These are phyloP conservation scores for Drosophila anceps DNA, from an alignment of 2,888 invertebrate species.

Conservation along the genomic window DNA sequence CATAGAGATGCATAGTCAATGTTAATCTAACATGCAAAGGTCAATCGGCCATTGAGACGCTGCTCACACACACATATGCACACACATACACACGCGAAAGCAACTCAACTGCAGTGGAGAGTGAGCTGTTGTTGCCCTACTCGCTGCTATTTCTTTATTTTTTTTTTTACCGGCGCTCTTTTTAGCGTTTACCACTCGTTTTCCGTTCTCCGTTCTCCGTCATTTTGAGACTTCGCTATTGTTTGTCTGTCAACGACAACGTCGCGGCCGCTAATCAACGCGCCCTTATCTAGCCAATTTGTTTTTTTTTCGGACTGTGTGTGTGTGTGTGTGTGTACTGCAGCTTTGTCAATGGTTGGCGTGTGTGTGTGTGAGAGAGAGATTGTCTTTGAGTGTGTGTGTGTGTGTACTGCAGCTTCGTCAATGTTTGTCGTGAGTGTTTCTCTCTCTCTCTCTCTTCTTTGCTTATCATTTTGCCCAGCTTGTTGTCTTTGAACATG, in stretches of 20 bases:
- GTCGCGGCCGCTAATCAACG: conserved; percentile 70
- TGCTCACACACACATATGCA: conserved; percentile 11
- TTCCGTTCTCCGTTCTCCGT: conserved; percentile 66
- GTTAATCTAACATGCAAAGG: conserved; percentile 80
- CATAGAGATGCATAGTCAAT: conserved; percentile 53
- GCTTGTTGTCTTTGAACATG: conserved; percentile 41
- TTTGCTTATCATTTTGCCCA: conserved; percentile 65
- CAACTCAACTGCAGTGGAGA: conserved; percentile 20
- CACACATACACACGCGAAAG: conserved; percentile 12
- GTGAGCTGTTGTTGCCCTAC: conserved; percentile 18
- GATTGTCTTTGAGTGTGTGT: too few species aligned
- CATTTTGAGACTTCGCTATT: conserved; percentile 73
- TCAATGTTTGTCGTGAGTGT: conserved; percentile 15
- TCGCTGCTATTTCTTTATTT: conserved; percentile 33
- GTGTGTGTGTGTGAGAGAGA: neutral
- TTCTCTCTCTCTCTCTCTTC: conserved; percentile 2
- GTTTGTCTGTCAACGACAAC: conserved; percentile 49
- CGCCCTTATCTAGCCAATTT: conserved; percentile 74
- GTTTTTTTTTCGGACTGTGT: conserved; percentile 19
- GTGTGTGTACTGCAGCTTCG: conserved; percentile 5
- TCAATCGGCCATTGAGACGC: conserved; percentile 77
- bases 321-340: conserved; percentile 4
- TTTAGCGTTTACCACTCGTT: conserved; percentile 43
- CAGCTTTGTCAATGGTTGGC: conserved; percentile 9
- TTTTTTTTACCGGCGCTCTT: conserved; percentile 45